Conservation (phyloP, 2,888 invertebrate species). For the Epicampocera succincta region DNA sequence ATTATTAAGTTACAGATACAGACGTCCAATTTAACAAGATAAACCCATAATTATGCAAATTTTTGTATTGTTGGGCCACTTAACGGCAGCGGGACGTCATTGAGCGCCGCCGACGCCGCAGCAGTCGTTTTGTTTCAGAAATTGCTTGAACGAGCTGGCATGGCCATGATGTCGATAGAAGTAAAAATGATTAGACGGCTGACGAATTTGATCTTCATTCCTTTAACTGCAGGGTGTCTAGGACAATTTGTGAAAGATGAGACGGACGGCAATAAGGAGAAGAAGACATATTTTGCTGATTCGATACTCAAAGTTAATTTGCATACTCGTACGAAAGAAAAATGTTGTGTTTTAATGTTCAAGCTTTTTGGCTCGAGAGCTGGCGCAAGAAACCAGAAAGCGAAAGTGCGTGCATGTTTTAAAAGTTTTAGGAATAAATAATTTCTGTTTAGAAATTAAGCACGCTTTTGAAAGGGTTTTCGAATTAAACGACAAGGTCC, state of each 20-base stretch:
- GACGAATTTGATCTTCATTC: constrained; percentile 56
- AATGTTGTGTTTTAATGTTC: not conserved
- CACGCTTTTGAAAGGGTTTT: constrained; percentile 47
- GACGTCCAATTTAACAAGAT: constrained; percentile 69
- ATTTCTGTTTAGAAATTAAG: constrained; percentile 32
- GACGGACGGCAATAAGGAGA: constrained; percentile 15
- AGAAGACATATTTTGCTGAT: constrained; percentile 1
- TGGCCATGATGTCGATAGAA: constrained; percentile 37
- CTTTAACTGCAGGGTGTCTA: constrained; percentile 69
- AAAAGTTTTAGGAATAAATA: constrained; percentile 33
- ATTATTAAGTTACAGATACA: constrained; percentile 65
- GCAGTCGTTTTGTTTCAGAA: not conserved
- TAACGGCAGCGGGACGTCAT: constrained; percentile 66
- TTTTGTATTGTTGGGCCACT: constrained; percentile 60
- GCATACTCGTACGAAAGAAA: constrained; percentile 34
- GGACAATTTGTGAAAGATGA: constrained; percentile 45
- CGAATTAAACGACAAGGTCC: constrained; percentile 52
- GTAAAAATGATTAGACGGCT: constrained; percentile 59
- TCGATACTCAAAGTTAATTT: constrained; percentile 53
- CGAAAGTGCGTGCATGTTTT: constrained; percentile 54
- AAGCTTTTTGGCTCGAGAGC: not conserved
- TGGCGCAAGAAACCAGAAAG: constrained; percentile 12
- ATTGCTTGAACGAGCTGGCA: constrained; percentile 7
- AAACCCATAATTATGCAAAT: constrained; percentile 70
- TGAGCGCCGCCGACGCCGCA: constrained; percentile 57